Base-by-base conservation (phyloP, 2,888 invertebrate species). In the Mimumesa dahlbomi region DNA sequence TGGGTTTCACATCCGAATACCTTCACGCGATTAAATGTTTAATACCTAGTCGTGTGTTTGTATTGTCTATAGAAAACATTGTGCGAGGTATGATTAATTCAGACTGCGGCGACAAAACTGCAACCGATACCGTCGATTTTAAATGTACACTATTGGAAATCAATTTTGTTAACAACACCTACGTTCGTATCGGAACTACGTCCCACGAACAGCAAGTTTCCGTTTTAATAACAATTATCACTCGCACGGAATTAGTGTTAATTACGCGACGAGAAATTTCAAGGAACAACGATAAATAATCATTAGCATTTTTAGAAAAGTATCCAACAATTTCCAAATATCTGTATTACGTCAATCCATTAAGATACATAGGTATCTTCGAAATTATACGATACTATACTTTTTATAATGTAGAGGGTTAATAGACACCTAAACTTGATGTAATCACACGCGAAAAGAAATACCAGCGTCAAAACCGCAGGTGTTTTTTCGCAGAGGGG, bases 401-500 rank as follows among this genome's bases (percentile, higher is more conserved):
- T n/a, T n/a, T n/a, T n/a, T n/a, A n/a, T n/a, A n/a, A n/a, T n/a
- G n/a, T n/a, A n/a, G n/a, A n/a, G n/a, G n/a, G n/a, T n/a, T n/a
- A n/a, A n/a, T n/a, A n/a, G n/a, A n/a, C n/a, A n/a, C n/a, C n/a
- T n/a, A n/a, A n/a, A n/a, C n/a, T n/a, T n/a, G n/a, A n/a, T n/a
- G n/a, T n/a, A n/a, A n/a, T n/a, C n/a, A n/a, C n/a, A n/a, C n/a
- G n/a, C n/a, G n/a, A n/a, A n/a, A n/a, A n/a, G n/a, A n/a, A n/a
- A n/a, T n/a, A n/a, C n/a, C n/a, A n/a, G n/a, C 46, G 18, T 18
- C 61, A 29, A 38, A 45, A 50, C 53, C 34, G 63, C 73, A 74
- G 70, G 73, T 73, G 67, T 66, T 58, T 50, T 71, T 77, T 71
- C 77, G 70, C 71, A 74, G 66, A 70, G 77, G 73, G n/a, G 77